Conservation (phyloP, 2,797 vertebrate species). For the Sebastes wilsoni region DNA sequence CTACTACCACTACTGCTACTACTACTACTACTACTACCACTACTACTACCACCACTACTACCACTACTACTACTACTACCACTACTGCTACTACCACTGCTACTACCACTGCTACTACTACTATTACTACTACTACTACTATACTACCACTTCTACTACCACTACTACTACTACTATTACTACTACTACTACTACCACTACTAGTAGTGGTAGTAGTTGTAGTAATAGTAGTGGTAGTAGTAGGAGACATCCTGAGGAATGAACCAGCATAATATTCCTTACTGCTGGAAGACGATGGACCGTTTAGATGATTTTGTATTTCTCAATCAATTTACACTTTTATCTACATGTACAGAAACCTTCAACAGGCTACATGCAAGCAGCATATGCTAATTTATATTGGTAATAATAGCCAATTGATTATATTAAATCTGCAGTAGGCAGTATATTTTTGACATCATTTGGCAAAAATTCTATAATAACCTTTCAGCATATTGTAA, state of each 20-base stretch:
- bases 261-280: not conserved
- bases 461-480: too few relatives aligned
- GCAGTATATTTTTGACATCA: too few relatives aligned
- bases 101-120: not conserved
- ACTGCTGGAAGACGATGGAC: too few relatives aligned
- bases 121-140: not conserved
- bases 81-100: accelerated
- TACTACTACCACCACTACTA: accelerated
- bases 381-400: not conserved
- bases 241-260: not conserved
- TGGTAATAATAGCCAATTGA: not conserved
- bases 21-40: too few relatives aligned
- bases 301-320: not conserved
- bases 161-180: not conserved
- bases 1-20: accelerated
- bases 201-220: too few relatives aligned
- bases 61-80: accelerated
- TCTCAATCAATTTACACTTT: not conserved
- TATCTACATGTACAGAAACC: not conserved
- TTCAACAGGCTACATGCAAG: not conserved
- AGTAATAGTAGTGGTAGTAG: too few relatives aligned
- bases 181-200: not conserved
- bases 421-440: too few relatives aligned
- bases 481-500: too few relatives aligned
- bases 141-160: too few relatives aligned